Conservation (phyloP, 2,888 invertebrate species). For the Phaedon cochleariae region DNA sequence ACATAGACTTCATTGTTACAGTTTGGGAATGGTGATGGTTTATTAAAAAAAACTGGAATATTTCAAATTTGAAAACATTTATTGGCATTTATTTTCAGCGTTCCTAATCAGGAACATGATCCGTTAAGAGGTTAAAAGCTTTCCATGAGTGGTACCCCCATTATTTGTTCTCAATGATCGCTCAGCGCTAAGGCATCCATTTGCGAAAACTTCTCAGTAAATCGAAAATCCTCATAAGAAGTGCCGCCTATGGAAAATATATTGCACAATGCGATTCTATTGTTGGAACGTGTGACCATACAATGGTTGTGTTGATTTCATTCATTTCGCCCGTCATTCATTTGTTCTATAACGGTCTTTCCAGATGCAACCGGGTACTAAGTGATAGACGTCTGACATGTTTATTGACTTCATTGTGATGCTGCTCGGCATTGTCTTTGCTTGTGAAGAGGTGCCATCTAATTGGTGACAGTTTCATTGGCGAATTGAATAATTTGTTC, state of each 20-base stretch:
- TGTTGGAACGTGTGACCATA: slow-evolving; percentile 46
- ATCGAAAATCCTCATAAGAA: not conserved
- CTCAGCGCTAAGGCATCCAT: too few relatives aligned
- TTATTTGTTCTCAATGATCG: too few relatives aligned
- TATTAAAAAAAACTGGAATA: too few relatives aligned
- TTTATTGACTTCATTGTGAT: slow-evolving; percentile 44
- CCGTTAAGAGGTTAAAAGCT: too few relatives aligned
- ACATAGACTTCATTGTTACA: too few relatives aligned
- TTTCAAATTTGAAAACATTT: too few relatives aligned
- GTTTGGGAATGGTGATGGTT: too few relatives aligned
- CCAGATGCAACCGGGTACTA: slow-evolving; percentile 36
- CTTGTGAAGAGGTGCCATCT: slow-evolving; percentile 35
- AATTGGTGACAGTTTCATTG: slow-evolving; percentile 28
- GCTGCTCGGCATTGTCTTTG: slow-evolving; percentile 39
- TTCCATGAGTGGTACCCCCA: too few relatives aligned
- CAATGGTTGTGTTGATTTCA: slow-evolving; percentile 34
- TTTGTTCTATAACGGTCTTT: slow-evolving; percentile 44
- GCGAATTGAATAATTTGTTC: not conserved
- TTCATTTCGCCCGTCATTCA: slow-evolving; percentile 47
- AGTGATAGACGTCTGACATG: slow-evolving; percentile 44
- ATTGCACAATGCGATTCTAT: slow-evolving; percentile 35
- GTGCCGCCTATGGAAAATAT: slow-evolving; percentile 25
- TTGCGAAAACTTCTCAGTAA: not conserved
- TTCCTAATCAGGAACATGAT: too few relatives aligned
- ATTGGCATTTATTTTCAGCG: too few relatives aligned